Base-by-base conservation (phyloP, 1,140 invertebrate species). In the Drosophila bocki region DNA sequence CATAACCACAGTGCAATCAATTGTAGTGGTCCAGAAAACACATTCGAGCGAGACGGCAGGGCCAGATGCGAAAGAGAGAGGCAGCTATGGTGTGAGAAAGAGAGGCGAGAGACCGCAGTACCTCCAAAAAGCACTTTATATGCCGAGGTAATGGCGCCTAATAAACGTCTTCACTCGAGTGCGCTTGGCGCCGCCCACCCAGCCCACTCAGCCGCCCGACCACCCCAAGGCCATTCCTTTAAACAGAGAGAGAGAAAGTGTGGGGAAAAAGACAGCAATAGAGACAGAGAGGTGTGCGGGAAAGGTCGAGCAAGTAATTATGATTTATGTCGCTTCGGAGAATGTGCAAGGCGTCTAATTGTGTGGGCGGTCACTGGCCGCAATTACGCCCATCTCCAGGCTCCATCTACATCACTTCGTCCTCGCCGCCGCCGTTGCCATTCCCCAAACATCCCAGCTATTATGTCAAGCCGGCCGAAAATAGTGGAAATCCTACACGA, bases 151-250 rank as follows among this genome's bases (percentile, higher is more conserved):
- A 86, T 86, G 83, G 79, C 83, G 83, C 83, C 78, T 86, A 86
- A 86, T 86, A 86, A 86, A 86, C 82, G 83, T 86, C 83, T 86
- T 86, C 71, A 86, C 75, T 86, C 79, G 71, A 86, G 79, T 82
- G 82, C 69, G 82, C 78, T 42, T 29, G 32, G 51, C 15, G 17
- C 51, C 63, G 42, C 63, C 63, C 51, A 26, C 39, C 12, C 56
- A 41, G 6, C 47, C 47, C 59, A 8, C 32, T 32, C 35, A 19
- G 4, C 7, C 54, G 17, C 13, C 51, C 32, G 26, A 7, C 57
- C 64, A 33, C 47, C 60, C 22, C 51, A 62, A 37, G 32, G n/a
- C 48, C 60, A 33, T 33, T 15, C 47, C 50, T 48, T 7, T 26
- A 37, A 69, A 48, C 12, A 15, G 39, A 32, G 17, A 17, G 13